Base-by-base conservation (phyloP, 1,140 invertebrate genomes). In the Brachionus plicatilis region DNA sequence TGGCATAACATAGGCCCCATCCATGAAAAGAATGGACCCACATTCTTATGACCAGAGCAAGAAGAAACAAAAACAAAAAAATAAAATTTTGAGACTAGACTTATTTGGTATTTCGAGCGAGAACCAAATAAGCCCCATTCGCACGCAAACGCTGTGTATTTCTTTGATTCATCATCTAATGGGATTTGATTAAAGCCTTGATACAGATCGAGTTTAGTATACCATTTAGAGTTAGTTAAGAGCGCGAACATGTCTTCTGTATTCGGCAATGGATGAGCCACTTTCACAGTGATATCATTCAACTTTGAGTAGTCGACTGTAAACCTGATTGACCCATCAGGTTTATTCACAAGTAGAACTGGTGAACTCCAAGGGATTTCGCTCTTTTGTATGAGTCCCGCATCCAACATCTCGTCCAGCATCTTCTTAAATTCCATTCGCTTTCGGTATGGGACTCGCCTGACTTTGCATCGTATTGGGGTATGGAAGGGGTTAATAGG, bases 381-480 rank as follows among this genome's bases (percentile, higher is more conserved):
- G n/a, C 41, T 47, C 17, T 45, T 45, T 20, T 53, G 41, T 45
- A 76, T 76, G 11, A 76, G 84, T 47, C 53, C 85, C 37, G 68
- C 33, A 24, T 87, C n/a, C n/a, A 82, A 60, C 78, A 82, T 82
- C 17, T 56, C 53, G 12, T 47, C 45, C 9, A 47, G 45, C 45
- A 47, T 47, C 6, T 65, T 27, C 29, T 33, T 33, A 33, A 33
- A 33, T 33, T 33, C 29, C 56, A 24, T 65, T 12, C 65, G 20
- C 33, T 68, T 68, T 14, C 14, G 17, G 65, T 37, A 68, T 68
- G 65, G 65, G 5, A 68, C 65, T 29, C 65, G 65, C 27, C 27
- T 68, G 14, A 68, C 65, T 68, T 68, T 68, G 24, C 11, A 9
- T 9, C 24, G 56, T 20, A 65, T 24, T 65, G 24, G 56, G 24